phyloP scores from a whole-genome alignment of 2,888 invertebrate genomes.

The Amphipyra berbera region DNA sequence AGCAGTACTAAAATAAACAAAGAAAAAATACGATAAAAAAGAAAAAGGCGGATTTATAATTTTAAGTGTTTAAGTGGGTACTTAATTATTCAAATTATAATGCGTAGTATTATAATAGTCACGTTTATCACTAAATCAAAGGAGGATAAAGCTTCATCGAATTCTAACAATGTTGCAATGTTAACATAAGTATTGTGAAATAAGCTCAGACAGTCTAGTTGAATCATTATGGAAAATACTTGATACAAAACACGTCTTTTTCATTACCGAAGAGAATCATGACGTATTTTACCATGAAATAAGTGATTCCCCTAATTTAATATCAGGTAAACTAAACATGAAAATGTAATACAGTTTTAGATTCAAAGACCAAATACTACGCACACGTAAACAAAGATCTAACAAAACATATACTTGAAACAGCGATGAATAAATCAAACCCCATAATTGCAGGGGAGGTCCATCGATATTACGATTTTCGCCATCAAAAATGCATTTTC shows the following conservation, averaged over 20 bases:
- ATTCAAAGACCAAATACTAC: conserved; percentile 19
- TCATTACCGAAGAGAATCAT: conserved; percentile 35
- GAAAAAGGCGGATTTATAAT: no score
- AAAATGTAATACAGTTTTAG: conserved; percentile 13
- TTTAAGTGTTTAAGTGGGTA: no score
- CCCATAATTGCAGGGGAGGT: conserved; percentile 81
- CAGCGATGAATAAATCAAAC: conserved; percentile 71
- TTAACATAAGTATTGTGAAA: conserved; percentile 40
- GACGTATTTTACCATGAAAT: conserved; percentile 30
- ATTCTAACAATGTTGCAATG: conserved; percentile 10
- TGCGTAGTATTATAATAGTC: no score
- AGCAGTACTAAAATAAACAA: no score
- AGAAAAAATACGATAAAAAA: no score
- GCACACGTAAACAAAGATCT: conserved; percentile 59
- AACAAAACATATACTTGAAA: conserved; percentile 67
- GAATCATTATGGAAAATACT: conserved; percentile 45
- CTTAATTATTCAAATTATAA: no score
- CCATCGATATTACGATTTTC: conserved; percentile 79
- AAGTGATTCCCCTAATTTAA: conserved; percentile 25
- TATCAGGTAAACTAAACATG: conserved; percentile 13
- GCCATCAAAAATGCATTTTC: conserved; percentile 86
- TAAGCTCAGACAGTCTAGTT: conserved; percentile 19
- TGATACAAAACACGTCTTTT: conserved; percentile 14
- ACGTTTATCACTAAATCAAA: conserved; percentile 6
- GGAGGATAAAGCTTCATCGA: conserved; percentile 30